Evolutionary conservation across 2,888 invertebrate species (phyloP).

Genomic region (Escarpia spicata): DNA sequence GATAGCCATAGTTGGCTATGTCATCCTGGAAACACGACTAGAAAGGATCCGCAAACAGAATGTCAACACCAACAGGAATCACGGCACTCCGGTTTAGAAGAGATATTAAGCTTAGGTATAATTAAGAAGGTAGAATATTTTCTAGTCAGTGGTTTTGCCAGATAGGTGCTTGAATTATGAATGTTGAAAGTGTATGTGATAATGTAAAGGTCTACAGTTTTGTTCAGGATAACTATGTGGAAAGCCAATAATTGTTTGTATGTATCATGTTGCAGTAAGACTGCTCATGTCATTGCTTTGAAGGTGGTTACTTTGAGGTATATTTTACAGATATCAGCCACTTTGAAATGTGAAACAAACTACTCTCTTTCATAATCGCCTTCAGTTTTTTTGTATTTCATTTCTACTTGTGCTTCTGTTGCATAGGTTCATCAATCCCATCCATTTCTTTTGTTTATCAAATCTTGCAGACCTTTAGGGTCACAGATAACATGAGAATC

Average conservation of each 20-base stretch:
- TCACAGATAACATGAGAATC: no score
- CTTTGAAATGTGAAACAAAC: no score
- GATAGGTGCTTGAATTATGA: not conserved
- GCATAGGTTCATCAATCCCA: not conserved
- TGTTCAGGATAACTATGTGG: no score
- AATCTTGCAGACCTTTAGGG: no score
- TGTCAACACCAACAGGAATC: not conserved
- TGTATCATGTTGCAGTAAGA: not conserved
- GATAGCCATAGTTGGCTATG: constrained; percentile 46
- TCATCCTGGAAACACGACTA: constrained; percentile 47
- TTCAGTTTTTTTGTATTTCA: not conserved
- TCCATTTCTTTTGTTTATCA: not conserved
- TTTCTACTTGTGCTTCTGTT: not conserved
- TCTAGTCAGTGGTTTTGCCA: not conserved
- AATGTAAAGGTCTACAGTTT: not conserved
- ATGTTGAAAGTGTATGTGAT: not conserved
- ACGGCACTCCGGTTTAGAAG: not conserved
- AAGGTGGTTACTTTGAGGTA: not conserved
- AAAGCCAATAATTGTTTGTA: not conserved
- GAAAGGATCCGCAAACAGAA: not conserved
- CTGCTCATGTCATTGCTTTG: not conserved
- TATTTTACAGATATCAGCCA: not conserved
- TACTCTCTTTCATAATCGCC: no score
- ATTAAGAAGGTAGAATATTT: not conserved
- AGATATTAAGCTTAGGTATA: not conserved